Conservation (phyloP, 2,888 invertebrate species). For the Hymenopus coronatus region DNA sequence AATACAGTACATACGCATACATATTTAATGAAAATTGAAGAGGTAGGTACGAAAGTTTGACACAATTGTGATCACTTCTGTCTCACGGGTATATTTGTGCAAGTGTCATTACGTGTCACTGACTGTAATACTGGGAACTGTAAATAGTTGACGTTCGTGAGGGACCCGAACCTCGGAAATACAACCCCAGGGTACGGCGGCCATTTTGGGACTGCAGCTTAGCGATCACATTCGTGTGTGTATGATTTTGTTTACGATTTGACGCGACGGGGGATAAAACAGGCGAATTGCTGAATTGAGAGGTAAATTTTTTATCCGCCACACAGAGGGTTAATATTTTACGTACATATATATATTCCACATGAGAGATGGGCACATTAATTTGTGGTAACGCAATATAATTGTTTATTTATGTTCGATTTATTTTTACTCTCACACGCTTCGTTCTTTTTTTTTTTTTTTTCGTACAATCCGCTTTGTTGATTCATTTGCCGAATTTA, state of each 20-base stretch:
- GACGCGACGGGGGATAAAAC: neutral
- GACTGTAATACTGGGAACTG: neutral
- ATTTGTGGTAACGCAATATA: neutral
- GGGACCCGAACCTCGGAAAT: neutral
- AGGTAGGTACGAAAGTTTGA: neutral
- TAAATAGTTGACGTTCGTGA: neutral
- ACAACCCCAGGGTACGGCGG: neutral
- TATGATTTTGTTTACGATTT: neutral
- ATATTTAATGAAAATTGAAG: neutral
- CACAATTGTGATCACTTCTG: neutral
- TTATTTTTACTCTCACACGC: neutral
- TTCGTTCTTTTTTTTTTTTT: no score
- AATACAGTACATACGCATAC: no score
- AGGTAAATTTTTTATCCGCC: neutral
- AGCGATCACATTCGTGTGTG: neutral
- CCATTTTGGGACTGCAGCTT: neutral
- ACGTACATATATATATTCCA: neutral
- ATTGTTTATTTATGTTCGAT: neutral
- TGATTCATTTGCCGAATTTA: no score
- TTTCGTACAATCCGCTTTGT: no score
- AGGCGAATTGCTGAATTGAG: neutral
- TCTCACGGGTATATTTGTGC: neutral
- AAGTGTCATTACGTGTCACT: neutral
- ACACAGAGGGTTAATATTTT: neutral
- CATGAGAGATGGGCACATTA: neutral